Evolutionary conservation across 2,888 invertebrate genomes (phyloP), one percentile per base, ranked within the genome.

Genomic region (Caenorhabditis plicata): DNA sequence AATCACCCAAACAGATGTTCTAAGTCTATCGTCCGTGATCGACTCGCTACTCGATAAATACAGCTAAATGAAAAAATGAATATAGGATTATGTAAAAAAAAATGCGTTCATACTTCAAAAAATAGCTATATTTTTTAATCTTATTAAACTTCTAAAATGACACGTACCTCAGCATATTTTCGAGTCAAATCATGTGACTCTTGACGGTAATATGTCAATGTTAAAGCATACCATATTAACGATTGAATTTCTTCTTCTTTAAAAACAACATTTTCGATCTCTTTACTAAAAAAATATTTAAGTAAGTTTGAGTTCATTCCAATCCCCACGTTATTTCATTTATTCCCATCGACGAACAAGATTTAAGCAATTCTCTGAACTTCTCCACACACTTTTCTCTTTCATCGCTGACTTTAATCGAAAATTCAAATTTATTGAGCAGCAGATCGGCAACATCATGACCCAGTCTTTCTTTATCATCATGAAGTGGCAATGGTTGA

Each of bases 1-100:
- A 29, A 69, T 64, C n/a, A 52, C 65, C 69, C 69, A 69, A 4
- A 54, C 62, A 15, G 64, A 65, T 1, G 32, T 32, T 22, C 55
- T 49, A 4, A 55, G 39, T 13, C 51, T 33, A 25, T 47, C 48
- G 25, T 54, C 48, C n/a, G 44, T 20, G 3, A n/a, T 39, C 1
- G 56, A 49, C 3, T 55, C 45, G 1, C 39, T 36, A 0, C 23
- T 20, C 9, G 38, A 38, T 3, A 47, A 19, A 27, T 33, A 47
- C 25, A 47, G 15, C 15, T 19, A 26, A 11, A 19, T 26, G 26
- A 39, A 19, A 9, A 15, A 4, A 39, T 39, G 15, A 13, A 15
- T 5, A 9, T 39, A 22, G 20, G 17, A 8, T 48, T 47, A 23
- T 42, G 38, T 8, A 48, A 9, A 25, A 29, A 46, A n/a, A 64